Percentiles rank a stretch among this genome's conserved stretches.
Evolutionary conservation across 2,888 invertebrate genomes (phyloP).

Genomic region (Antitype chi): DNA sequence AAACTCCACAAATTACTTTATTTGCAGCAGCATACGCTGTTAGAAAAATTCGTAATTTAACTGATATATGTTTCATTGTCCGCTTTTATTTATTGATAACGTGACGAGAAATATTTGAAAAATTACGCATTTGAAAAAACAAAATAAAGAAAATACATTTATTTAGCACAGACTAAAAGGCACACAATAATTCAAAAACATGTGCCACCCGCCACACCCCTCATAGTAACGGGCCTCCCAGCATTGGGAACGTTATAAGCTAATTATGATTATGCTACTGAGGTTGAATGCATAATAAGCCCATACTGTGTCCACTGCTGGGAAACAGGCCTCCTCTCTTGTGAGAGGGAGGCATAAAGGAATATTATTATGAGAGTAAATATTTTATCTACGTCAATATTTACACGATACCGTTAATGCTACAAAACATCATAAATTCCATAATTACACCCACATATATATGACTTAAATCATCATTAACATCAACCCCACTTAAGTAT

Average conservation of each 20-base stretch:
- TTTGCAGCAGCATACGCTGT: too few relatives aligned
- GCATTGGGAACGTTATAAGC: neutral
- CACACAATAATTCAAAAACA: too few relatives aligned
- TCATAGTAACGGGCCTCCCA: neutral
- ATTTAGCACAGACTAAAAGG: too few relatives aligned
- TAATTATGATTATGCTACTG: neutral
- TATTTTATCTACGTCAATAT: neutral
- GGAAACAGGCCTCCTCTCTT: too few relatives aligned
- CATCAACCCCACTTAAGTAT: conserved; percentile 58
- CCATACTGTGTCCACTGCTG: too few relatives aligned
- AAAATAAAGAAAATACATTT: too few relatives aligned
- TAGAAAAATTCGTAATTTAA: too few relatives aligned
- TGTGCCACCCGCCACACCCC: too few relatives aligned
- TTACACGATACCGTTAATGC: neutral
- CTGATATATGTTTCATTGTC: too few relatives aligned
- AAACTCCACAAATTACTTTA: too few relatives aligned
- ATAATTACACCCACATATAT: conserved; percentile 22
- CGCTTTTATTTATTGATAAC: neutral
- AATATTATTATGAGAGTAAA: neutral
- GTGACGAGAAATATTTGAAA: neutral
- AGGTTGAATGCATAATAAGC: neutral
- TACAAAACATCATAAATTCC: conserved; percentile 13
- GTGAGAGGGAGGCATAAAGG: too few relatives aligned
- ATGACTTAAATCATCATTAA: conserved; percentile 47
- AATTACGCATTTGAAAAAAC: too few relatives aligned